These are phyloP conservation scores for Platyura marginata DNA, from an alignment of 1,140 invertebrate species.

Conservation along the genomic window DNA sequence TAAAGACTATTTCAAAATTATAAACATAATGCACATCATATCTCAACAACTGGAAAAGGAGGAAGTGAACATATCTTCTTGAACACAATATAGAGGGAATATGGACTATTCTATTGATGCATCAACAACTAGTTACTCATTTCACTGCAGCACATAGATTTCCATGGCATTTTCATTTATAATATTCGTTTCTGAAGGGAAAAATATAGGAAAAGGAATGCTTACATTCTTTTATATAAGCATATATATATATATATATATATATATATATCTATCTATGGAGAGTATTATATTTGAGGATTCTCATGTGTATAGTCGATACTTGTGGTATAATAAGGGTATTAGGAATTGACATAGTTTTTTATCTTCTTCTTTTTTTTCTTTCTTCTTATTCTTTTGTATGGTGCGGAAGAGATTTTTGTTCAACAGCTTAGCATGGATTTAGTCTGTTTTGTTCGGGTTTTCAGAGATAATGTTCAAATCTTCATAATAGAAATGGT, in stretches of 20 bases:
- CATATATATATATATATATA: no score
- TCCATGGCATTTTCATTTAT: no score
- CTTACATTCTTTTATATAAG: no score
- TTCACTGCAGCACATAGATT: no score
- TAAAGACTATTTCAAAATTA: background rate
- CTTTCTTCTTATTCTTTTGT: background rate
- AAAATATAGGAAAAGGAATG: no score
- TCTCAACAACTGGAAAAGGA: no score
- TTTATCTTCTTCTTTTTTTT: background rate
- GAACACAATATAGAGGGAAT: background rate
- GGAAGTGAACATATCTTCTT: no score
- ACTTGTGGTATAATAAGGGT: background rate
- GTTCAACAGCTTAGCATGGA: background rate
- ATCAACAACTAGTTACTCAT: background rate
- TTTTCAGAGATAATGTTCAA: no score
- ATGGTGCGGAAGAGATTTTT: background rate
- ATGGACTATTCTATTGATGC: background rate
- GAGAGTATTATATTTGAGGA: background rate
- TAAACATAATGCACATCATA: background rate
- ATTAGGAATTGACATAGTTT: background rate
- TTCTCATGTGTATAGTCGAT: background rate
- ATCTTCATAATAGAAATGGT: no score
- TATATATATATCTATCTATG: no score
- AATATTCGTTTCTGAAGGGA: no score
- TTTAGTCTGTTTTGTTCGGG: no score